Evolutionary conservation across 2,888 invertebrate species (phyloP).

Genomic region (Frankliniella fusca): DNA sequence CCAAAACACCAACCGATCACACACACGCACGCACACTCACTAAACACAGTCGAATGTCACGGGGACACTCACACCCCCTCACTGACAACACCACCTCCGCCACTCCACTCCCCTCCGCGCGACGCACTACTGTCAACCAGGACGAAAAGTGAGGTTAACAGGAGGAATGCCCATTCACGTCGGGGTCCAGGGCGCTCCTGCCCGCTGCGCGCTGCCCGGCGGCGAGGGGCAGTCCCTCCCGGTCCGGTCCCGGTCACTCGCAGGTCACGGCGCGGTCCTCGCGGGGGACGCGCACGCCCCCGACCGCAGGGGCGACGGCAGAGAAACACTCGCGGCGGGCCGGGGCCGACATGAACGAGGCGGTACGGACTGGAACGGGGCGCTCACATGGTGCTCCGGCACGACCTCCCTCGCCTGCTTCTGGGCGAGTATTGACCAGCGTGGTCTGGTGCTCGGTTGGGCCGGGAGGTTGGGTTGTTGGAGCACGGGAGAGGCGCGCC

Average conservation of each 20-base stretch:
- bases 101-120: background rate
- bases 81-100: background rate
- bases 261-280: background rate
- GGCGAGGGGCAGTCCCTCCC: too few relatives aligned
- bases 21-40: background rate
- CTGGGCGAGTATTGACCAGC: slow-evolving; percentile 18
- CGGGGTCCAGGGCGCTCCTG: background rate
- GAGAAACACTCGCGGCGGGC: background rate
- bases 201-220: too few relatives aligned
- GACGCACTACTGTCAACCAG: background rate
- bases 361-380: background rate
- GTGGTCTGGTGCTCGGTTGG: too few relatives aligned
- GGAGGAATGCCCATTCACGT: slow-evolving; percentile 1
- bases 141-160: slow-evolving; percentile 16
- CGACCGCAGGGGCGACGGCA: background rate
- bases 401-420: slow-evolving; percentile 21
- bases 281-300: slow-evolving; percentile 1
- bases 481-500: background rate
- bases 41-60: background rate
- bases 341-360: background rate
- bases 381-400: background rate
- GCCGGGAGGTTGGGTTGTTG: too few relatives aligned
- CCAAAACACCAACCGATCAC: background rate
- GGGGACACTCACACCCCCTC: background rate
- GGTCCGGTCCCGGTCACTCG: background rate